phyloP scores from a whole-genome alignment of 2,888 invertebrate genomes.

The Agrochola macilenta region DNA sequence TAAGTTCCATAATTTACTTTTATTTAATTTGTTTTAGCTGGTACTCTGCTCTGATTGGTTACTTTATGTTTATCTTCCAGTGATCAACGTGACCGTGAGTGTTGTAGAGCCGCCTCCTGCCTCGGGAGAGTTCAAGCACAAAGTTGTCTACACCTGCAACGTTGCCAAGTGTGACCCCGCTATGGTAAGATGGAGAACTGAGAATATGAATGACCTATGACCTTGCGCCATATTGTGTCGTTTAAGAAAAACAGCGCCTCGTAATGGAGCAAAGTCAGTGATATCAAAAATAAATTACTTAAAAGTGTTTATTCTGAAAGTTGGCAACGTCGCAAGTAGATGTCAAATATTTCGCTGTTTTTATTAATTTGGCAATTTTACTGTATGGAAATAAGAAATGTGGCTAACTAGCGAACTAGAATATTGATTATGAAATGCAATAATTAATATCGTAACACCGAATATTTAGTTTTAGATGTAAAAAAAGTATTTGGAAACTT shows the following conservation, averaged over 20 bases:
- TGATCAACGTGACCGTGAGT: neutral
- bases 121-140: neutral
- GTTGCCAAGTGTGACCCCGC: slow-evolving; percentile 1
- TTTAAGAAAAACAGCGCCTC: neutral
- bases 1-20: slow-evolving; percentile 5
- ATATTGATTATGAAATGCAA: too few relatives aligned
- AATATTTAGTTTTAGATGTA: too few relatives aligned
- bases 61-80: neutral
- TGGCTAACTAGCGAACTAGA: too few relatives aligned
- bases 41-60: neutral
- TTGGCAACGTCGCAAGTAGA: too few relatives aligned
- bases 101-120: neutral
- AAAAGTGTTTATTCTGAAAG: too few relatives aligned
- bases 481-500: too few relatives aligned
- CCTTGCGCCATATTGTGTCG: neutral
- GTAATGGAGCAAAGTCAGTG: neutral
- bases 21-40: neutral
- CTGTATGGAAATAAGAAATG: too few relatives aligned
- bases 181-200: neutral
- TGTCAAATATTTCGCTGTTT: too few relatives aligned
- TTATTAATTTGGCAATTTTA: too few relatives aligned
- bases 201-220: neutral
- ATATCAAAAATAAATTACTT: too few relatives aligned
- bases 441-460: too few relatives aligned
- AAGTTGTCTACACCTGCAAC: slow-evolving; percentile 10